Conservation (phyloP, 2,797 vertebrate species). For the Amblyraja radiata region DNA sequence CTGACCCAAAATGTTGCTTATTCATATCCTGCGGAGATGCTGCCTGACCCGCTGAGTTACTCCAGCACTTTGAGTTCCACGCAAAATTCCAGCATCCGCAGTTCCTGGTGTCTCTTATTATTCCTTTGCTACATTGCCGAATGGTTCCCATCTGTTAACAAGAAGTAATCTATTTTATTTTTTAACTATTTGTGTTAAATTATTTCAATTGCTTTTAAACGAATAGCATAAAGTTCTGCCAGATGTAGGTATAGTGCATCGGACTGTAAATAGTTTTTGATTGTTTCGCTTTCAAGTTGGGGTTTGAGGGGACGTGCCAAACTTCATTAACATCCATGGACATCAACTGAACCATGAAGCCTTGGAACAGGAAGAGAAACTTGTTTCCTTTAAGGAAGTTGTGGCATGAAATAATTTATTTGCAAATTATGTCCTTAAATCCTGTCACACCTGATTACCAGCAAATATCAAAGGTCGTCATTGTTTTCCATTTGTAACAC, state of each 20-base stretch:
- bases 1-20: too few species aligned
- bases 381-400: slow-evolving; percentile 5
- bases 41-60: too few species aligned
- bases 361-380: background rate
- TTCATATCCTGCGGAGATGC: too few species aligned
- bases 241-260: background rate
- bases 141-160: background rate
- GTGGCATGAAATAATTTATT: background rate
- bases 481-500: background rate
- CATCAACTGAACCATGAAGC: background rate
- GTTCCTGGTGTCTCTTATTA: too few species aligned
- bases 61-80: too few species aligned
- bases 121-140: too few species aligned
- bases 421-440: background rate
- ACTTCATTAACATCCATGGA: background rate
- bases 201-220: background rate
- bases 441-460: background rate
- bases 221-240: background rate
- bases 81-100: too few species aligned
- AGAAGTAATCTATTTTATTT: background rate
- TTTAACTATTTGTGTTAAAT: background rate
- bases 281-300: background rate
- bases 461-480: background rate
- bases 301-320: background rate
- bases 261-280: background rate